Percentiles rank a stretch among this genome's conserved stretches.
Evolutionary conservation across 2,888 invertebrate species (phyloP).

Genomic region (Chrysolina americana): DNA sequence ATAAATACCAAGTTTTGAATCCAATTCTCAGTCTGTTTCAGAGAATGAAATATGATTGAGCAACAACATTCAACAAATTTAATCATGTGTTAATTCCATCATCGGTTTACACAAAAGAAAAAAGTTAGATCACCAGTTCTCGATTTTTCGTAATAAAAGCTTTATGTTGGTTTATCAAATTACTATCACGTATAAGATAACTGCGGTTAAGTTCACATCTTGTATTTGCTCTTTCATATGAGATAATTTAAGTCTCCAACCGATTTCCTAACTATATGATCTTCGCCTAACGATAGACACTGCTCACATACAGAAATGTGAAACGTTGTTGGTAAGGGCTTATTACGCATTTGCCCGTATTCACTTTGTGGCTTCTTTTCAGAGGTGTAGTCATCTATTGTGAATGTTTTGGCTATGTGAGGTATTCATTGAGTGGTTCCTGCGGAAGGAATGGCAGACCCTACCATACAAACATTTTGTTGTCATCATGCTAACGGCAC

Average conservation of each 20-base stretch:
- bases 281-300: not conserved
- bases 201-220: slow-evolving; percentile 30
- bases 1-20: too few species aligned
- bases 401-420: not conserved
- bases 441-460: slow-evolving; percentile 79
- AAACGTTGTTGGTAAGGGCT: not conserved
- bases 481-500: slow-evolving; percentile 78
- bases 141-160: not conserved
- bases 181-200: slow-evolving; percentile 43
- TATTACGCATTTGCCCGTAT: not conserved
- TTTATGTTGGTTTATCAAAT: slow-evolving; percentile 34
- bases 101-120: not conserved
- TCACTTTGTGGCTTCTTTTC: slow-evolving; percentile 3
- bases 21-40: too few species aligned
- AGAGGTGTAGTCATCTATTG: not conserved
- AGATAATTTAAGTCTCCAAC: slow-evolving; percentile 16
- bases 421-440: slow-evolving; percentile 15
- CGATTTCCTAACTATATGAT: not conserved
- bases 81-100: not conserved
- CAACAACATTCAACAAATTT: not conserved
- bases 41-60: too few species aligned
- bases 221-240: slow-evolving; percentile 24
- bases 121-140: slow-evolving; percentile 2
- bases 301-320: not conserved
- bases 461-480: slow-evolving; percentile 88